phyloP scores from a whole-genome alignment of 1,140 invertebrate genomes.

The Zaprionus africanus region DNA sequence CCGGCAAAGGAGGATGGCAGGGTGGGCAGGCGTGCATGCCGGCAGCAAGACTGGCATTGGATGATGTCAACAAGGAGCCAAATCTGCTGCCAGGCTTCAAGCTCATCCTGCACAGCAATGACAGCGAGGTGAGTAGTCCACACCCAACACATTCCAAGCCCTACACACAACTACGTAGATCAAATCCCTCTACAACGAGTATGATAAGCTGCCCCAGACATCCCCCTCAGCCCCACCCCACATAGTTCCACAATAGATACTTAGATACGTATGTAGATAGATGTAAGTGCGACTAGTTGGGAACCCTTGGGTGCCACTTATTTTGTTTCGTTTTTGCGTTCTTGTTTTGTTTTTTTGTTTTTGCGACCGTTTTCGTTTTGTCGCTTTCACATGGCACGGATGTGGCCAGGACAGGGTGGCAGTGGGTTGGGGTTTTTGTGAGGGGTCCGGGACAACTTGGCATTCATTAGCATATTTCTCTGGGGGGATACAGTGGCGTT shows the following conservation, averaged over 20 bases:
- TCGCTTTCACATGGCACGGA: constrained; percentile 20
- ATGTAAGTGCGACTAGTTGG: constrained; percentile 46
- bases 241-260: constrained; percentile 12
- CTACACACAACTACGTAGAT: neutral
- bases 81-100: constrained; percentile 97
- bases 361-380: constrained; percentile 47
- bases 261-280: constrained; percentile 25
- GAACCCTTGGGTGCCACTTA: constrained; percentile 73
- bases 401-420: constrained; percentile 5
- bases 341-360: constrained; percentile 71
- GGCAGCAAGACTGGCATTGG: constrained; percentile 96
- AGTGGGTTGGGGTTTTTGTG: neutral
- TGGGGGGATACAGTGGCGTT: constrained; percentile 62
- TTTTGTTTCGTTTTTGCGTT: constrained; percentile 65
- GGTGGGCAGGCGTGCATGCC: constrained; percentile 97
- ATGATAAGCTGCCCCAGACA: constrained; percentile 13
- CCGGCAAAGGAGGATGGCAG: constrained; percentile 97
- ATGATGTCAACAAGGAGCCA: constrained; percentile 96
- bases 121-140: constrained; percentile 95
- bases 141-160: constrained; percentile 1
- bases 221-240: neutral
- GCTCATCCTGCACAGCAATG: constrained; percentile 96
- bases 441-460: constrained; percentile 44
- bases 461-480: constrained; percentile 83
- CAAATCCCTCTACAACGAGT: constrained; percentile 4